Evolutionary conservation across 2,888 invertebrate species (phyloP), one percentile per base, ranked within the genome.

Genomic region (Nomada ferruginata): DNA sequence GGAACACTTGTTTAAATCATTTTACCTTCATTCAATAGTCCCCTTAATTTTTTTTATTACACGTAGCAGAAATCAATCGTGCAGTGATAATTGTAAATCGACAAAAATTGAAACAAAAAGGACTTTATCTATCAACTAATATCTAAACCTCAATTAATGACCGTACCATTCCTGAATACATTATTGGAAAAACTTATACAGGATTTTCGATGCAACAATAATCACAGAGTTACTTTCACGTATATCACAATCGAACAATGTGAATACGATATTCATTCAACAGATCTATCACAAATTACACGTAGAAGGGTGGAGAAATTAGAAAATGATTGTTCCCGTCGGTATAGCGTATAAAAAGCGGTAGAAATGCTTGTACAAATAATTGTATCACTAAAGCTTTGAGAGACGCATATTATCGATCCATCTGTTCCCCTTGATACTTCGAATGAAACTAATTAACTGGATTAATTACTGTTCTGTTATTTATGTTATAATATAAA

Each of bases 351-450:
- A 73, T 76, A 81, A 82, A 79, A 81, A 82, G 69, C 81, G 23
- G 69, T 82, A 82, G 44, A 81, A 82, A 82, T 36, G 69, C 52
- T 15, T 20, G 73, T 82, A 70, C 47, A 81, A 82, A 76, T 65
- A 76, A 82, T 81, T 69, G 36, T 73, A 76, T 47, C 65, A 57
- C 80, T 36, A 44, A 76, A 82, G 81, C 68, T 76, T 61, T 65
- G 59, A 61, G 65, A 65, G 65, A 73, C 65, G 76, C 73, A 61
- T 61, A 50, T 60, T 26, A 55, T 44, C 36, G 26, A 20, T 63
- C 26, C 53, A 18, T 52, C 23, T 10, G 20, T 61, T 57, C 26
- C 18, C 13, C 18, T 53, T 42, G 44, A 71, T 36, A 15, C 57
- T 55, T 72, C 42, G 53, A 42, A 59, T 70, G 23, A 55, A 69